These are phyloP conservation scores for Andricus grossulariae DNA, from an alignment of 1,140 invertebrate species.

Conservation along the genomic window DNA sequence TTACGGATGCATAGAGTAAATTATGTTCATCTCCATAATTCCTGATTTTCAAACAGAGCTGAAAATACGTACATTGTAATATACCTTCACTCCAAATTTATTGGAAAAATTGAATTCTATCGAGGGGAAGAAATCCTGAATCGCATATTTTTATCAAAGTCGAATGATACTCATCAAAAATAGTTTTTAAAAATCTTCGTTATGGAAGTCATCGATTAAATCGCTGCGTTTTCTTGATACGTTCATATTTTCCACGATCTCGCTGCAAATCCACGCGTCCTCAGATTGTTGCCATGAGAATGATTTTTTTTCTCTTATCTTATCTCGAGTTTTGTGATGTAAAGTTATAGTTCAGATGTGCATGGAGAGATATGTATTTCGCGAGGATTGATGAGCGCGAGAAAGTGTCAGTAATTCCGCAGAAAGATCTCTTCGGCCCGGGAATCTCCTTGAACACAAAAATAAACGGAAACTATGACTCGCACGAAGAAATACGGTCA, in stretches of 20 bases:
- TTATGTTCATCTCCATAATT: not conserved
- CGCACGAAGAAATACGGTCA: constrained; percentile 5
- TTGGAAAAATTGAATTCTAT: not conserved
- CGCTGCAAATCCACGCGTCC: constrained; percentile 60
- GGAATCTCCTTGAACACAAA: constrained; percentile 37
- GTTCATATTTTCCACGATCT: constrained; percentile 63
- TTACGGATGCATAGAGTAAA: not conserved
- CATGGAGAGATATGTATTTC: constrained; percentile 51
- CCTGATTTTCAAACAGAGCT: not conserved
- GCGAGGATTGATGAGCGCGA: constrained; percentile 42
- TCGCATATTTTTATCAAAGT: constrained; percentile 33
- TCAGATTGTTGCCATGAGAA: constrained; percentile 74
- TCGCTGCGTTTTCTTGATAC: constrained; percentile 41
- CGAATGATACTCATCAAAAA: not conserved
- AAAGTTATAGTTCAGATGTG: constrained; percentile 61
- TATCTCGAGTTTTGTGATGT: constrained; percentile 69
- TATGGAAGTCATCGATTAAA: constrained; percentile 24
- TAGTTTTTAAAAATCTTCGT: not conserved
- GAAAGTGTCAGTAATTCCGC: constrained; percentile 43
- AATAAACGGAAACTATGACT: constrained; percentile 47
- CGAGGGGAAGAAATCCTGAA: not conserved
- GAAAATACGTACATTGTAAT: too few species aligned
- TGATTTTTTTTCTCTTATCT: constrained; percentile 69
- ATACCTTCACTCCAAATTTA: constrained; percentile 37
- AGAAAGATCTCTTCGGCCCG: constrained; percentile 35